A percentile compares a stretch with the other conserved stretches of the same genome.
These are phyloP conservation scores for Clistopyga incitator DNA, from an alignment of 2,888 invertebrate species.

Conservation along the genomic window DNA sequence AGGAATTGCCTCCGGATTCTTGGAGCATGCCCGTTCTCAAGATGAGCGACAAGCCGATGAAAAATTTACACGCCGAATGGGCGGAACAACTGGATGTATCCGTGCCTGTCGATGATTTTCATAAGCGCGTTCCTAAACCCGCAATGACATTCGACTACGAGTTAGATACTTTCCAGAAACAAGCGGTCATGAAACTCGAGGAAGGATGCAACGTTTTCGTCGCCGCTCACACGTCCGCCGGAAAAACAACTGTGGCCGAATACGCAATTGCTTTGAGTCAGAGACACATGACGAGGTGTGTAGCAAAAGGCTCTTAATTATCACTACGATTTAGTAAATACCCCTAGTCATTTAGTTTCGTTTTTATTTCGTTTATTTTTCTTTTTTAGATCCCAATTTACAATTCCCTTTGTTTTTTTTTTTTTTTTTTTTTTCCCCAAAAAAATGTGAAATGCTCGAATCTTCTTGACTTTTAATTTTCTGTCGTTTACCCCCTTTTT, in stretches of 20 bases:
- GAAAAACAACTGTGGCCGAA: constrained; percentile 99
- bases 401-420: too few relatives aligned
- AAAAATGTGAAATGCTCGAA: neutral
- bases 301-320: neutral
- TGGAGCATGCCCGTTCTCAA: constrained; percentile 87
- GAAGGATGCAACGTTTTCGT: constrained; percentile 98
- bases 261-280: constrained; percentile 99
- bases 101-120: constrained; percentile 92
- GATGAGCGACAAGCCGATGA: constrained; percentile 86
- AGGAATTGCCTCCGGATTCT: constrained; percentile 73
- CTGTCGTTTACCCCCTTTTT: neutral
- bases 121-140: constrained; percentile 92
- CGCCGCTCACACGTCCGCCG: constrained; percentile 99
- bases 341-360: too few relatives aligned
- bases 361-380: too few relatives aligned
- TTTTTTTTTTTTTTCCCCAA: too few relatives aligned
- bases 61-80: constrained; percentile 89
- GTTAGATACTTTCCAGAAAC: constrained; percentile 98
- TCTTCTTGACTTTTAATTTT: neutral
- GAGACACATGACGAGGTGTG: constrained; percentile 93
- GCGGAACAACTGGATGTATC: constrained; percentile 94
- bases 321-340: neutral
- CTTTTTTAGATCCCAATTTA: too few relatives aligned
- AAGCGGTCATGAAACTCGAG: constrained; percentile 97
- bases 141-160: constrained; percentile 96